A percentile compares a stretch with the other conserved stretches of the same genome.
Evolutionary conservation across 2,888 invertebrate species (phyloP).

Genomic region (Eristalis arbustorum): DNA sequence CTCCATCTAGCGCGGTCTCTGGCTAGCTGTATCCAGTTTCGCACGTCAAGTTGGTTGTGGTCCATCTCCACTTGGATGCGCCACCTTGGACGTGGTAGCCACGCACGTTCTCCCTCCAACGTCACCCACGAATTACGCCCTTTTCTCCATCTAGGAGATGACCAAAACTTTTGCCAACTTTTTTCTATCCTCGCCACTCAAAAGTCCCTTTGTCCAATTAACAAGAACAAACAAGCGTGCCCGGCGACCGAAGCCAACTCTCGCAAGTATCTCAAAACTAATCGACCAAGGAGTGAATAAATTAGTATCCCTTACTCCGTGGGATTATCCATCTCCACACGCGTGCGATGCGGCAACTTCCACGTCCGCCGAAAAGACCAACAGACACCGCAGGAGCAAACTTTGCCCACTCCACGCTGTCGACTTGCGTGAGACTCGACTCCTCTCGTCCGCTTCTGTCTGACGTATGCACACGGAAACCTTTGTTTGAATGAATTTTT

Average conservation of each 20-base stretch:
- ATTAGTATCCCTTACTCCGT: slow-evolving; percentile 3
- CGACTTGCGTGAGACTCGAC: too few species aligned
- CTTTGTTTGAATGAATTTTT: slow-evolving; percentile 55
- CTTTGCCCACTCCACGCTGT: neutral
- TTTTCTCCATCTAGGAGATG: too few species aligned
- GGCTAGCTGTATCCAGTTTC: too few species aligned
- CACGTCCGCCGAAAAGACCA: slow-evolving; percentile 1
- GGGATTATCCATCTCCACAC: neutral
- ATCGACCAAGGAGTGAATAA: slow-evolving; percentile 56
- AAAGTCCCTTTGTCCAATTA: slow-evolving; percentile 61
- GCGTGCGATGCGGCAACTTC: slow-evolving; percentile 2
- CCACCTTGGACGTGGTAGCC: too few species aligned
- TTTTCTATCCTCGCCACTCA: slow-evolving; percentile 48
- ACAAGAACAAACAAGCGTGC: slow-evolving; percentile 46
- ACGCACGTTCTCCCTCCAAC: too few species aligned
- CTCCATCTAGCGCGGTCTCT: too few species aligned
- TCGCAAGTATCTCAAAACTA: slow-evolving; percentile 55
- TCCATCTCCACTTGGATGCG: too few species aligned
- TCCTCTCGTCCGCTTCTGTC: neutral
- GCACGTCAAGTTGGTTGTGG: too few species aligned
- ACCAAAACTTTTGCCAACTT: neutral
- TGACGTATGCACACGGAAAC: slow-evolving; percentile 20
- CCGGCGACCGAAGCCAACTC: neutral
- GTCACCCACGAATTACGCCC: too few species aligned
- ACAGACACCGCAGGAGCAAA: slow-evolving; percentile 3